Conservation (phyloP, 2,888 invertebrate species). For the Liodrosophila aerea region DNA sequence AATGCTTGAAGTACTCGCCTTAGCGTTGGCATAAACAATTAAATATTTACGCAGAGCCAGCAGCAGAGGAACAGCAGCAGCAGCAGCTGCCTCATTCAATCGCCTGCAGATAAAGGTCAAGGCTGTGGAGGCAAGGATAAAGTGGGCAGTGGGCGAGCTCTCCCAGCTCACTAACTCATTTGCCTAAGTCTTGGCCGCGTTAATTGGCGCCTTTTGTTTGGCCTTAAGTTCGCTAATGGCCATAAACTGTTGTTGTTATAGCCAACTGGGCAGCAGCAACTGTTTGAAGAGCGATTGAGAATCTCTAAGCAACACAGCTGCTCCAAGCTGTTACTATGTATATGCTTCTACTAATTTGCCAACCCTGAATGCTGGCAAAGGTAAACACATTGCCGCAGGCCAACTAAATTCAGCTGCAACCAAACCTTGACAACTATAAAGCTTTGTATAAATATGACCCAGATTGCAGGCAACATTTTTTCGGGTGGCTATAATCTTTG, state of each 20-base stretch:
- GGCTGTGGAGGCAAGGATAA: constrained; percentile 52
- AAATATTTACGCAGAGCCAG: constrained; percentile 65
- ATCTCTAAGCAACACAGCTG: constrained; percentile 44
- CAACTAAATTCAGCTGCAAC: constrained; percentile 5
- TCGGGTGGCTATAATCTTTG: too few species aligned
- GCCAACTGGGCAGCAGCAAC: constrained; percentile 28
- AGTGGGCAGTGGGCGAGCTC: too few species aligned
- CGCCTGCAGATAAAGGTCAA: constrained; percentile 75
- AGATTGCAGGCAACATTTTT: neutral
- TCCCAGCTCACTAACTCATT: constrained; percentile 32
- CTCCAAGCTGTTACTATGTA: neutral
- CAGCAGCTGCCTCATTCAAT: constrained; percentile 24
- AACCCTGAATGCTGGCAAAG: constrained; percentile 6
- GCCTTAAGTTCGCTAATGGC: constrained; percentile 61
- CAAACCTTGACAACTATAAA: constrained; percentile 34
- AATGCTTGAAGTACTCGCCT: constrained; percentile 50
- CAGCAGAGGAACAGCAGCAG: constrained; percentile 10
- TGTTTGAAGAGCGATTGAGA: constrained; percentile 69
- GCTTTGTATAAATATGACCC: constrained; percentile 18
- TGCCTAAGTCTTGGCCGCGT: constrained; percentile 62
- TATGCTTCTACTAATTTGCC: constrained; percentile 38
- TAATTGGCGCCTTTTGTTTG: constrained; percentile 73
- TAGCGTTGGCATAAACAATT: constrained; percentile 67
- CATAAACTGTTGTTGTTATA: constrained; percentile 55
- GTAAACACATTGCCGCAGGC: constrained; percentile 43